Conservation (phyloP, 2,797 vertebrate genomes). For the Pseudomugil gertrudae region DNA sequence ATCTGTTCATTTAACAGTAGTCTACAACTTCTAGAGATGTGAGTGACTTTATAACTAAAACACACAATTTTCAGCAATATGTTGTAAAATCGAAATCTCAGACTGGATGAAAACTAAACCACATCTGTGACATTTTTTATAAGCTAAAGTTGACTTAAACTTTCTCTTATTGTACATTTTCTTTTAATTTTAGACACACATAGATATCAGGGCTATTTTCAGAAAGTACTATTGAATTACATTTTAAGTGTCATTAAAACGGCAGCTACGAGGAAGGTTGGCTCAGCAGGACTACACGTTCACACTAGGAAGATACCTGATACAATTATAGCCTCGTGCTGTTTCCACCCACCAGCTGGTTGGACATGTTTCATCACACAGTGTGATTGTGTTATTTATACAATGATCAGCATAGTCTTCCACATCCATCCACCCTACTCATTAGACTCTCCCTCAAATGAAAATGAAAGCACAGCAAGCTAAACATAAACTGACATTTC, state of each 20-base stretch:
- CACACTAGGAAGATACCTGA: constrained; percentile 19
- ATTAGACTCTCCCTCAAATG: constrained; percentile 29
- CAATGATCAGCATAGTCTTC: constrained; percentile 31
- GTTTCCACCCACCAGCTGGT: constrained; percentile 54
- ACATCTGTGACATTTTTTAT: neutral
- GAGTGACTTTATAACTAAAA: neutral
- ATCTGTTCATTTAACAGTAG: neutral
- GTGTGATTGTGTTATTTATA: constrained; percentile 54
- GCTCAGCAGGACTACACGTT: constrained; percentile 3
- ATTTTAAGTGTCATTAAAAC: neutral
- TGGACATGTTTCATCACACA: constrained; percentile 51
- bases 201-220: neutral
- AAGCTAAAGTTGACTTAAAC: neutral
- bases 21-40: neutral
- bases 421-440: constrained; percentile 16
- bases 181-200: neutral
- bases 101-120: neutral
- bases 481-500: constrained; percentile 12
- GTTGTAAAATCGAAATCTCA: neutral
- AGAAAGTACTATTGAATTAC: neutral
- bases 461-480: constrained; percentile 16
- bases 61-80: neutral
- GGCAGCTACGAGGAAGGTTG: neutral
- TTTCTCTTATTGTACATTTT: neutral
- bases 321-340: constrained; percentile 28